Percentiles rank a stretch among this genome's conserved stretches.
phyloP scores from a whole-genome alignment of 2,113 vertebrate genomes.

The Rhinopithecus roxellana region DNA sequence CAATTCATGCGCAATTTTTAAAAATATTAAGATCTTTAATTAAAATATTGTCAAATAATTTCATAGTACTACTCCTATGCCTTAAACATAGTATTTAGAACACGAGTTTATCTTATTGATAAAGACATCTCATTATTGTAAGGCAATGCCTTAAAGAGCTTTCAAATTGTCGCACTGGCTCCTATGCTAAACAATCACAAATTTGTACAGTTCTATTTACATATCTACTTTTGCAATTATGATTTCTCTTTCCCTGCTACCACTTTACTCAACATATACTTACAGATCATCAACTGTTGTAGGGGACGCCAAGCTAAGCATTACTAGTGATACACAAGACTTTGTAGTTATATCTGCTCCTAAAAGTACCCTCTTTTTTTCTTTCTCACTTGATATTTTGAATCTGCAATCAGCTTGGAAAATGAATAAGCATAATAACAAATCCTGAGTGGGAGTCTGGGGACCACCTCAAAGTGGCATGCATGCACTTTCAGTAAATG shows the following conservation, averaged over 20 bases:
- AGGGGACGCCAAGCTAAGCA: not conserved
- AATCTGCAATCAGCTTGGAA: not conserved
- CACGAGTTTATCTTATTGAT: not conserved
- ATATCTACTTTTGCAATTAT: not conserved
- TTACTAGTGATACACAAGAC: not conserved
- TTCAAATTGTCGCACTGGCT: not conserved
- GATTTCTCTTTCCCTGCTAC: not conserved
- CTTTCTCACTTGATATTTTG: slow-evolving; percentile 6
- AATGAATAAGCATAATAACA: not conserved
- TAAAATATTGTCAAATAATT: slow-evolving; percentile 17
- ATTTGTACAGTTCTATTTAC: not conserved
- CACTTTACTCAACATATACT: not conserved
- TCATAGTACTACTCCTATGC: not conserved
- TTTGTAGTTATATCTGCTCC: not conserved
- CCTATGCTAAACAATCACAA: not conserved
- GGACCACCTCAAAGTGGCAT: not conserved
- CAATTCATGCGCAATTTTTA: not conserved
- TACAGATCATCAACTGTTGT: not conserved
- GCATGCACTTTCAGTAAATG: not conserved
- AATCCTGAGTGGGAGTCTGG: not conserved
- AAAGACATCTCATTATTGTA: not conserved
- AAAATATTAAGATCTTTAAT: not conserved
- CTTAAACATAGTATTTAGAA: not conserved
- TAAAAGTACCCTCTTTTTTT: not conserved
- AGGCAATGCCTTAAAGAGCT: not conserved